Percentiles rank a stretch among this genome's conserved stretches.
Evolutionary conservation across 2,888 invertebrate genomes (phyloP).

Genomic region (Rhagonycha lutea): DNA sequence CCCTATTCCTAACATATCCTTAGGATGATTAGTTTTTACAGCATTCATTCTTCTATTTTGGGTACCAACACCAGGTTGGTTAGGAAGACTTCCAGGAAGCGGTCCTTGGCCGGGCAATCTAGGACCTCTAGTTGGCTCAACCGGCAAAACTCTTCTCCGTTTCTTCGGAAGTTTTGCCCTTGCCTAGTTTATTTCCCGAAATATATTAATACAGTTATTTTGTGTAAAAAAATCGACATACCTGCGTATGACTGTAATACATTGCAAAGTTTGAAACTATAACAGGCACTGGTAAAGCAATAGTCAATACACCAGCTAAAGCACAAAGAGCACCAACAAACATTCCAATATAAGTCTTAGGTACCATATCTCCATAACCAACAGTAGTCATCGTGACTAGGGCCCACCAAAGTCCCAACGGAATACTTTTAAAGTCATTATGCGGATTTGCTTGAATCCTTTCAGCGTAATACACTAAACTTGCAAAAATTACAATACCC

Average conservation of each 20-base stretch:
- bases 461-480: constrained; percentile 97
- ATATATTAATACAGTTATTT: neutral
- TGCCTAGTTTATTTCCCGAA: constrained; percentile 65
- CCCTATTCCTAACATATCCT: constrained; percentile 61
- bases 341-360: constrained; percentile 98
- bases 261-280: constrained; percentile 99
- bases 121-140: constrained; percentile 85
- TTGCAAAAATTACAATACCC: constrained; percentile 97
- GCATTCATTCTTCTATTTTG: constrained; percentile 83
- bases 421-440: constrained; percentile 98
- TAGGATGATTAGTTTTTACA: constrained; percentile 84
- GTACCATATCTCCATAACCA: constrained; percentile 98
- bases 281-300: constrained; percentile 98
- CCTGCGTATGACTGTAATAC: constrained; percentile 90
- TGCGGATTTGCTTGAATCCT: constrained; percentile 88
- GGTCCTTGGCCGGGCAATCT: constrained; percentile 57
- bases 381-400: constrained; percentile 99
- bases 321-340: constrained; percentile 98
- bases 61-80: constrained; percentile 52
- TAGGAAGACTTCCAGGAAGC: constrained; percentile 45
- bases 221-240: constrained; percentile 33
- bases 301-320: constrained; percentile 96
- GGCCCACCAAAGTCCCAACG: constrained; percentile 98
- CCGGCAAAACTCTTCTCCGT: constrained; percentile 92
- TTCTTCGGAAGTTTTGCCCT: constrained; percentile 99